Percentiles rank a stretch among this genome's conserved stretches.
phyloP scores from a whole-genome alignment of 2,113 vertebrate genomes.

The Brienomyrus brachyistius region DNA sequence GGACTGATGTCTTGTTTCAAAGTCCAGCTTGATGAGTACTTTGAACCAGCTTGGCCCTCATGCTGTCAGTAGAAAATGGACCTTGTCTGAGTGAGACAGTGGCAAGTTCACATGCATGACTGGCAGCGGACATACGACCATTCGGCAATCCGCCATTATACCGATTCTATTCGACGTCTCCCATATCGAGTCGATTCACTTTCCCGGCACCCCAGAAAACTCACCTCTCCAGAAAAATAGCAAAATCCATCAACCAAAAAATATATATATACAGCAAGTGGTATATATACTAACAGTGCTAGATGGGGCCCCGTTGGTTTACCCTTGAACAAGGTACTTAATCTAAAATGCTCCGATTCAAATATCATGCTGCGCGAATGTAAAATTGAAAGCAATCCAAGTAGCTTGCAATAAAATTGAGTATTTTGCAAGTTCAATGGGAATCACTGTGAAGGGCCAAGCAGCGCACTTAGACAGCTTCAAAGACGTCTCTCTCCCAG shows the following conservation, averaged over 20 bases:
- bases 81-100: not conserved
- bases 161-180: constrained; percentile 52
- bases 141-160: constrained; percentile 49
- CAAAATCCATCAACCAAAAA: not conserved
- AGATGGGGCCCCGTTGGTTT: not conserved
- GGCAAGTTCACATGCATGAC: not conserved
- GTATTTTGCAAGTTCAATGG: constrained; percentile 24
- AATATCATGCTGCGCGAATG: not conserved
- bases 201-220: not conserved
- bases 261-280: not conserved
- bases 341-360: not conserved
- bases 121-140: constrained; percentile 15
- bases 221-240: not conserved
- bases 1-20: not conserved
- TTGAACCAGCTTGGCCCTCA: not conserved
- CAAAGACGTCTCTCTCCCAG: constrained; percentile 43
- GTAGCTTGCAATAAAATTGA: not conserved
- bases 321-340: not conserved
- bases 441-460: constrained; percentile 42
- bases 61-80: not conserved
- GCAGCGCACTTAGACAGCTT: constrained; percentile 42
- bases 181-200: constrained; percentile 39
- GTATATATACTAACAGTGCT: not conserved
- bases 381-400: constrained; percentile 1
- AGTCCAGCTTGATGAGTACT: not conserved